phyloP scores from a whole-genome alignment of 2,797 vertebrate species.

The Threskiornis aethiopicus region DNA sequence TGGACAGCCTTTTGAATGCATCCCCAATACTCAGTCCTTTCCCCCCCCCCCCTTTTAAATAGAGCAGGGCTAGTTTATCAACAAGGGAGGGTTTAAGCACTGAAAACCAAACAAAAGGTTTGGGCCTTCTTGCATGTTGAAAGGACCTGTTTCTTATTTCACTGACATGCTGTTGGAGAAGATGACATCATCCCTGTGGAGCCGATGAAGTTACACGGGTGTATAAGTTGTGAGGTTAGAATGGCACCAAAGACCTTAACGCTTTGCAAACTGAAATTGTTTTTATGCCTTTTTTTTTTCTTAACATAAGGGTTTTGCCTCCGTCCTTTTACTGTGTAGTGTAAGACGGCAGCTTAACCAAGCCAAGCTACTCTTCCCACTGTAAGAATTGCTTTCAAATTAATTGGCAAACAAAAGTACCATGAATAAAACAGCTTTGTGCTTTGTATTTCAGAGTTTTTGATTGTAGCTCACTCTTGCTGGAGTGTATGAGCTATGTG shows the following conservation, averaged over 20 bases:
- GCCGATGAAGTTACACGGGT: neutral
- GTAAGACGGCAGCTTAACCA: neutral
- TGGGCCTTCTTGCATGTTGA: neutral
- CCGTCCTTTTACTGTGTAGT: neutral
- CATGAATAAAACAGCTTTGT: conserved; percentile 48
- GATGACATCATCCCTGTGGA: neutral
- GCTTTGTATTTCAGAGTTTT: conserved; percentile 21
- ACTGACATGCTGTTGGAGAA: neutral
- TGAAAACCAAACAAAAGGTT: neutral
- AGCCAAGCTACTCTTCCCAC: neutral
- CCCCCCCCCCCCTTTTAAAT: neutral
- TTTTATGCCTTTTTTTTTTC: neutral
- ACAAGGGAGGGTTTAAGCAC: neutral
- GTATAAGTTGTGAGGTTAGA: neutral
- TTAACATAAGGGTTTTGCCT: neutral
- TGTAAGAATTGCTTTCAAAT: neutral
- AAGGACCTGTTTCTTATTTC: conserved; percentile 46
- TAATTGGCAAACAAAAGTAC: neutral
- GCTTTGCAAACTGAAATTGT: neutral
- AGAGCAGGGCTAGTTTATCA: neutral
- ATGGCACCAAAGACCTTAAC: neutral
- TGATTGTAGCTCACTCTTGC: neutral
- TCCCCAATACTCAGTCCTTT: neutral
- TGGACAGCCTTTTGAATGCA: neutral
- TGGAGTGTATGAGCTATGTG: neutral